Base-by-base conservation (phyloP, 2,113 vertebrate genomes). In the Channa maculata region DNA sequence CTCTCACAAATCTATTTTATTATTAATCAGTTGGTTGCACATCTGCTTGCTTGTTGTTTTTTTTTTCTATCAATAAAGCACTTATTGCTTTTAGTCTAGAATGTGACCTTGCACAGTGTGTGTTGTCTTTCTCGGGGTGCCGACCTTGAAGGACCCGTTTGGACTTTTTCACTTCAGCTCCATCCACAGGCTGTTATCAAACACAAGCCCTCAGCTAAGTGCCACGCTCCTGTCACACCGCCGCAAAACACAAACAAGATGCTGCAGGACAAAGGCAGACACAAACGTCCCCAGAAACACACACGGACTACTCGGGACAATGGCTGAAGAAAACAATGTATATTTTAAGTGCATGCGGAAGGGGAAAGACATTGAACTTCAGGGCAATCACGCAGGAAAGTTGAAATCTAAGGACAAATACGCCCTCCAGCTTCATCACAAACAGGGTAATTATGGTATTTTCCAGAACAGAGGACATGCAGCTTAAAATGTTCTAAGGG, bases 71-170 rank as follows among this genome's bases (percentile, higher is more conserved):
- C 96, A 96, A 96, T 96, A 96, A 95, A 96, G 94, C 94, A 95
- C 94, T 96, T 96, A 95, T 95, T 96, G 94, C 95, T 96, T 96
- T 96, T 94, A 95, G 94, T 94, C 92, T 86, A 89, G 92, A 92
- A 94, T 92, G 90, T 94, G 95, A 96, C 96, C 95, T 96, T 95
- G 94, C 82, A 87, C 52, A 49, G 65, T 91, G 92, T 90, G 91
- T 92, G 87, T 88, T 76, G 90, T 93, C 94, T 95, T 92, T 92
- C 80, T 77, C 61, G 51, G 65, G 88, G 88, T 70, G 79, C 72
- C 86, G 94, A 96, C 95, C 95, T 96, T 96, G 95, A 93, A 92
- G 92, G 93, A 93, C 93, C 94, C 80, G 86, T 86, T 93, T 89
- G 92, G 92, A 93, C 90, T 89, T 83, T 89, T 82, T 89, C 81